Conservation (phyloP, 2,113 vertebrate genomes). For the Crotalus helleri region DNA sequence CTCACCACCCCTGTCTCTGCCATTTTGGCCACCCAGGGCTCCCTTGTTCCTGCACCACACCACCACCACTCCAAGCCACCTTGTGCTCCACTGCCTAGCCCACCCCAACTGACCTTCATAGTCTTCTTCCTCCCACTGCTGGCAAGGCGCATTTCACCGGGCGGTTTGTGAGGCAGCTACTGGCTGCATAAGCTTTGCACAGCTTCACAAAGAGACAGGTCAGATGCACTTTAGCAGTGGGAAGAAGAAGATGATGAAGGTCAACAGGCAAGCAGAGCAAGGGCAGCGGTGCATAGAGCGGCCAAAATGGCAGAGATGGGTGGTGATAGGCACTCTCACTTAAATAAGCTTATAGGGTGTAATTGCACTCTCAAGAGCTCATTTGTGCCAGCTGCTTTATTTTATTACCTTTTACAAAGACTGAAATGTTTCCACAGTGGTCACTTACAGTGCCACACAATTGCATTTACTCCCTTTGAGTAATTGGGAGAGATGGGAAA, state of each 20-base stretch:
- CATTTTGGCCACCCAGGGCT: neutral
- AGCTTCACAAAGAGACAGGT: neutral
- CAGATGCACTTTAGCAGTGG: neutral
- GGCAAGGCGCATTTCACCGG: neutral
- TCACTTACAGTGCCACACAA: neutral
- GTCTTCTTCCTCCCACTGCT: neutral
- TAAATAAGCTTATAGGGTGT: neutral
- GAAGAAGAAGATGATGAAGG: neutral
- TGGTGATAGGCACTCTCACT: neutral
- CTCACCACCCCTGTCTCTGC: neutral
- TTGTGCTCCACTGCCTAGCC: neutral
- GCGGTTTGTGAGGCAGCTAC: neutral
- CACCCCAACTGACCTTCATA: neutral
- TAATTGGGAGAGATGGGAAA: neutral
- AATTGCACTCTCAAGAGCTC: neutral
- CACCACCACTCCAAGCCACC: neutral
- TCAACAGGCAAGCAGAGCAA: neutral
- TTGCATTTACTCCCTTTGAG: neutral
- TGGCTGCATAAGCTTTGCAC: neutral
- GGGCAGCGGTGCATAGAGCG: no score
- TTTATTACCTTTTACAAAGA: conserved; percentile 19
- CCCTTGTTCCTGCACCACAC: neutral
- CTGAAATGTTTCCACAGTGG: neutral
- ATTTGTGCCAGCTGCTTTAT: neutral
- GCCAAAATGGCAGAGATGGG: neutral